These are phyloP conservation scores for Magallana ariakensis DNA, from an alignment of 1,140 invertebrate species.

Conservation along the genomic window DNA sequence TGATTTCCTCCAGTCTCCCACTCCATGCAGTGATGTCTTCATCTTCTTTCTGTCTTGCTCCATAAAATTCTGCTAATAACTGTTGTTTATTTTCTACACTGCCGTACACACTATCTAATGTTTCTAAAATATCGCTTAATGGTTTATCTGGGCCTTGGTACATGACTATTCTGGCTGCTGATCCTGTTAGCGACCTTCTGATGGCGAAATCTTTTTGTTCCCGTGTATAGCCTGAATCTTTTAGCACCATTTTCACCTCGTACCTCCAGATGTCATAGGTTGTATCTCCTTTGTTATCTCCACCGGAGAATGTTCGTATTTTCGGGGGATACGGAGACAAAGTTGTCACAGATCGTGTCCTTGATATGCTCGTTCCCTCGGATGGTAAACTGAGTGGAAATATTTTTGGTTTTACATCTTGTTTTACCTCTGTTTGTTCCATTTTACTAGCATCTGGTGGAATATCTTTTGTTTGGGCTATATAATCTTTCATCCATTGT, in stretches of 20 bases:
- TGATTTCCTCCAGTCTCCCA: conserved; percentile 51
- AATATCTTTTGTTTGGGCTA: no score
- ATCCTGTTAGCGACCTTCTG: conserved; percentile 44
- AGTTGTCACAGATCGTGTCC: not conserved
- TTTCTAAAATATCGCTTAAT: conserved; percentile 35
- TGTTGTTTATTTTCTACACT: conserved; percentile 45
- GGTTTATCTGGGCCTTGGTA: conserved; percentile 23
- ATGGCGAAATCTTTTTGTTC: conserved; percentile 43
- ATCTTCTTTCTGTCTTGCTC: conserved; percentile 44
- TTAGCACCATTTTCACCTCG: conserved; percentile 44
- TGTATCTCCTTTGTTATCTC: conserved; percentile 36
- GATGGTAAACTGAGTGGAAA: no score
- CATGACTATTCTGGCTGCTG: conserved; percentile 50
- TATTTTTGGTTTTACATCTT: not conserved
- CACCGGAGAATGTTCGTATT: not conserved
- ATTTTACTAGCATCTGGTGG: no score
- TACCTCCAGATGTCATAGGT: conserved; percentile 55
- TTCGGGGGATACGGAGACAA: not conserved
- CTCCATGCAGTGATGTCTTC: conserved; percentile 54
- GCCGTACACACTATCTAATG: conserved; percentile 54
- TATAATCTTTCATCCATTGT: no score
- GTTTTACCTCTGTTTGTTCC: no score
- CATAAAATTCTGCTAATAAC: conserved; percentile 55
- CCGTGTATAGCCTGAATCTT: conserved; percentile 28
- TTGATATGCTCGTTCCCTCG: no score